Conservation (phyloP, 2,888 invertebrate species). For the Torymus aiolomorphi region DNA sequence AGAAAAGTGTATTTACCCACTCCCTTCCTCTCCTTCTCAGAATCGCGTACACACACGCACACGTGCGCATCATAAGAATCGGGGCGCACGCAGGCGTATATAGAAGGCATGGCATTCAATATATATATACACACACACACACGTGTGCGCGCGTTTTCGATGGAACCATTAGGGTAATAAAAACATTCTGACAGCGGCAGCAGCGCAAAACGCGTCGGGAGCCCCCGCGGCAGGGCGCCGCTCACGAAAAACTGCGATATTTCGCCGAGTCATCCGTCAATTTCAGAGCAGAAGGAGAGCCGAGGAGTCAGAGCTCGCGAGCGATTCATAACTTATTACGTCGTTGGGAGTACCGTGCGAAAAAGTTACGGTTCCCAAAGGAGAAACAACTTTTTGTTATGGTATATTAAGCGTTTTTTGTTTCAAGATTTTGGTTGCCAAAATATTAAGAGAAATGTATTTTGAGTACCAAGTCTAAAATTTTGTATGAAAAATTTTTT, state of each 20-base stretch:
- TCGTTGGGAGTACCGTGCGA: neutral
- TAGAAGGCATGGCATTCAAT: neutral
- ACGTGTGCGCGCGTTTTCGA: constrained; percentile 14
- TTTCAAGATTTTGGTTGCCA: too few relatives aligned
- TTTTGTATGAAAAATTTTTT: too few relatives aligned
- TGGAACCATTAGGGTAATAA: constrained; percentile 43
- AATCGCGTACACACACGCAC: too few relatives aligned
- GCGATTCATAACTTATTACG: constrained; percentile 18
- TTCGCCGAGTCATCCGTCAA: constrained; percentile 40
- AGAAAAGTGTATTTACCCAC: constrained; percentile 37
- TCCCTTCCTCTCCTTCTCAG: neutral
- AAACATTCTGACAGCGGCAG: constrained; percentile 34
- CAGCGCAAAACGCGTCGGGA: neutral
- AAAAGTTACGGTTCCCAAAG: neutral
- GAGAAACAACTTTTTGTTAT: neutral
- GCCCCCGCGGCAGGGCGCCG: neutral
- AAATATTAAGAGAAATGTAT: too few relatives aligned
- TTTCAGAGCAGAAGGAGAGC: neutral
- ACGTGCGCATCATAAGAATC: neutral
- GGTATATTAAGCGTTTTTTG: too few relatives aligned
- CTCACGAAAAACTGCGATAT: constrained; percentile 31
- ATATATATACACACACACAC: neutral
- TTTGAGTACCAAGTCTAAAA: too few relatives aligned
- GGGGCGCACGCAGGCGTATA: too few relatives aligned
- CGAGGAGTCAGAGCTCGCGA: neutral